Evolutionary conservation across 2,113 vertebrate genomes (phyloP).

Genomic region (Pogona vitticeps): DNA sequence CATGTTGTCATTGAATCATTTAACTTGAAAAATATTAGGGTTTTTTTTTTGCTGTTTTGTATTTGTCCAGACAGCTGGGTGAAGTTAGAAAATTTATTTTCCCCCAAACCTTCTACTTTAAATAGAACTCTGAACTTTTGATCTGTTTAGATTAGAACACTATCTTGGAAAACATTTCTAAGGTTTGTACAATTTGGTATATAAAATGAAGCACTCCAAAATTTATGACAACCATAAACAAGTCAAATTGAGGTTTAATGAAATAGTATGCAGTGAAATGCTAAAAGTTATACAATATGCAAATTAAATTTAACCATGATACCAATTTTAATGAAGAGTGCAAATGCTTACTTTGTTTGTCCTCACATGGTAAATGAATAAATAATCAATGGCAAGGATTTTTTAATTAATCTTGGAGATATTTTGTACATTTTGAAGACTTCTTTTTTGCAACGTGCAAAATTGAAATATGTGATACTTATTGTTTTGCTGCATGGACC

Average conservation of each 20-base stretch:
- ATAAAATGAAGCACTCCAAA: neutral
- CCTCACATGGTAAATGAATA: too few species aligned
- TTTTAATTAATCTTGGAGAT: too few species aligned
- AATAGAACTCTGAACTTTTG: neutral
- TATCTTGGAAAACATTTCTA: neutral
- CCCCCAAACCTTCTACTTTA: neutral
- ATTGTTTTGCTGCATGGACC: too few species aligned
- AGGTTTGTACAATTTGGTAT: neutral
- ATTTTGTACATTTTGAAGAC: too few species aligned
- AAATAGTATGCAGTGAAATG: neutral
- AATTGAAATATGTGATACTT: too few species aligned
- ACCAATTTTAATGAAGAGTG: neutral
- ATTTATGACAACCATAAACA: neutral
- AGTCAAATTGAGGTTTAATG: neutral
- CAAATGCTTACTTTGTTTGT: too few species aligned
- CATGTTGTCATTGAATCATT: neutral
- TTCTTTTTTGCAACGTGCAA: too few species aligned
- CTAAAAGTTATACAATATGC: neutral
- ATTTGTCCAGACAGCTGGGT: neutral
- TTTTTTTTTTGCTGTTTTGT: neutral
- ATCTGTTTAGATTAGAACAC: neutral
- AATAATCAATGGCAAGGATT: too few species aligned
- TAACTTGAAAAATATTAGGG: neutral
- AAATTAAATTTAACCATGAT: neutral
- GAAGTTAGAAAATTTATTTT: neutral